Conservation (phyloP, 2,113 vertebrate species). For the Choloepus hoffmanni region DNA sequence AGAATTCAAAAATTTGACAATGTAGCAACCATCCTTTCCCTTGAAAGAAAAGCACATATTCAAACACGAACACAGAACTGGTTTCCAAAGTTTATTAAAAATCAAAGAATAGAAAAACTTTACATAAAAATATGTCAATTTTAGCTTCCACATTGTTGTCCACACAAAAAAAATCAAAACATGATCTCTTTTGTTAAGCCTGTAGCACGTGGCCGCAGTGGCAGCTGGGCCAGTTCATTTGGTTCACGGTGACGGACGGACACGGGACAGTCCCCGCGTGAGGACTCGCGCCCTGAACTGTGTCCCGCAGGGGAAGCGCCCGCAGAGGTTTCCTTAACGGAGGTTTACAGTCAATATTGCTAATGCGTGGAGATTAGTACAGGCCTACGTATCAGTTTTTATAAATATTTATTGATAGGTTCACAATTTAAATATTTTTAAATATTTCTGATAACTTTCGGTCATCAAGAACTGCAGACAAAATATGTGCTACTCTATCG, state of each 20-base stretch:
- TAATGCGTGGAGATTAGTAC: slow-evolving; percentile 85
- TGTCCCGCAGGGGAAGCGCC: slow-evolving; percentile 78
- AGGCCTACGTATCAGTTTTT: slow-evolving; percentile 86
- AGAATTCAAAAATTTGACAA: not conserved
- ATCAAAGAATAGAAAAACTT: slow-evolving; percentile 98
- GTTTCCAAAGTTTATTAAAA: slow-evolving; percentile 98
- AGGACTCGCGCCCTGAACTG: slow-evolving; percentile 80
- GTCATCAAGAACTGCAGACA: slow-evolving; percentile 82
- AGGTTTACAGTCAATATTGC: slow-evolving; percentile 86
- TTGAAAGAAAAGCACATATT: not conserved
- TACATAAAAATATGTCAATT: slow-evolving; percentile 97
- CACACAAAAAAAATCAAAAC: slow-evolving; percentile 88
- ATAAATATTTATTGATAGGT: slow-evolving; percentile 86
- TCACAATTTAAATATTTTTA: slow-evolving; percentile 85
- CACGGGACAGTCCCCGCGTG: slow-evolving; percentile 81
- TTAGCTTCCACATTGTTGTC: slow-evolving; percentile 88
- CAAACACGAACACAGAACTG: slow-evolving; percentile 74
- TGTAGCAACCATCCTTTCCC: not conserved
- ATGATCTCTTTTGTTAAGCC: slow-evolving; percentile 86
- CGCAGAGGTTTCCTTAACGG: slow-evolving; percentile 71
- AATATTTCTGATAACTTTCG: slow-evolving; percentile 80
- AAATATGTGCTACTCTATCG: slow-evolving; percentile 81
- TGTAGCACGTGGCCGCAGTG: slow-evolving; percentile 85
- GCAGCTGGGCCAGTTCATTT: slow-evolving; percentile 87
- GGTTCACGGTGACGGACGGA: slow-evolving; percentile 81